phyloP scores from a whole-genome alignment of 2,888 invertebrate species.

The Coecobrya sp. region DNA sequence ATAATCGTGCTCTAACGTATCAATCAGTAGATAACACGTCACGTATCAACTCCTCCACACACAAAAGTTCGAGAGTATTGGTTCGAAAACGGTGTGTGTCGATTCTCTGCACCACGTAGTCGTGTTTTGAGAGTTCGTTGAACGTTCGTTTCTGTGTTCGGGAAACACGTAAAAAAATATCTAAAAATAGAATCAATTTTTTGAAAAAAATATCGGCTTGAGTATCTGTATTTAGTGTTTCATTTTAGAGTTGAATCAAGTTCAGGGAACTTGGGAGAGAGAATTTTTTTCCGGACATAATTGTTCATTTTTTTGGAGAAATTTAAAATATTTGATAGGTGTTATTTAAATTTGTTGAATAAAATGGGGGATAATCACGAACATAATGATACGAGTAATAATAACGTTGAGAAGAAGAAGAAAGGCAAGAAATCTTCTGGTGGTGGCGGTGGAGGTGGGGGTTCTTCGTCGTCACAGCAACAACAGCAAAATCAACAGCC shows the following conservation, averaged over 20 bases:
- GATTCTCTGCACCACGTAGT: too few relatives aligned
- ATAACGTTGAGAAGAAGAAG: constrained; percentile 67
- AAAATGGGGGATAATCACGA: constrained; percentile 24
- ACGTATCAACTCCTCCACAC: too few relatives aligned
- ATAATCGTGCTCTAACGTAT: too few relatives aligned
- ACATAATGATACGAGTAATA: constrained; percentile 27
- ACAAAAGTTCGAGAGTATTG: too few relatives aligned
- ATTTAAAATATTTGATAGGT: background rate
- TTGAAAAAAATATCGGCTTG: too few relatives aligned
- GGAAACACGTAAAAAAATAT: background rate
- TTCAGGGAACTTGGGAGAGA: background rate
- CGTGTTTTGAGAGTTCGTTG: background rate
- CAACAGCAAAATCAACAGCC: constrained; percentile 38
- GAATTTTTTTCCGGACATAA: background rate
- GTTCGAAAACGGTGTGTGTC: too few relatives aligned
- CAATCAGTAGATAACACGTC: too few relatives aligned
- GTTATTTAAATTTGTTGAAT: background rate
- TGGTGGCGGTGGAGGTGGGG: background rate
- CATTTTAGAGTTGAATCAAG: background rate
- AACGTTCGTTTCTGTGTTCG: background rate
- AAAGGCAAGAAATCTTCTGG: constrained; percentile 38
- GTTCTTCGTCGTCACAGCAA: constrained; percentile 28
- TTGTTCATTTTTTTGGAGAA: background rate
- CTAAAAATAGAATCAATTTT: background rate
- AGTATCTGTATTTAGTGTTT: background rate